Base-by-base conservation (phyloP, 2,888 invertebrate genomes). In the Galerucella pusilla region DNA sequence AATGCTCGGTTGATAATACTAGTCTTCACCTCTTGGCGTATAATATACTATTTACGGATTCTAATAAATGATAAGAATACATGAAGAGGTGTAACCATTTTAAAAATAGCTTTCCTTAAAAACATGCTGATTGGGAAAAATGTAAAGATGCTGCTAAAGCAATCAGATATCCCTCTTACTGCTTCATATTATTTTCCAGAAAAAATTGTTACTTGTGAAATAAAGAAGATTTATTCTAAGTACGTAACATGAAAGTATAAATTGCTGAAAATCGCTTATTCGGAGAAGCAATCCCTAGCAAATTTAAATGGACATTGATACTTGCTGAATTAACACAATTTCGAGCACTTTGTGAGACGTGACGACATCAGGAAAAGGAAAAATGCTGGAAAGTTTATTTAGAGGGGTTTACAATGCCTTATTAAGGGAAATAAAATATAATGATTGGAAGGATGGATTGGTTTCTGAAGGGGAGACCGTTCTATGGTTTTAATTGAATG, bases 241-340 rank as follows among this genome's bases (percentile, higher is more conserved):
- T 52, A 52, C 52, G 28, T 60, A 28, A 60, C 60, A 28, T 28
- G 28, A 60, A 60, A 4, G 60, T 20, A 60, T 60, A 60, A 25
- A 60, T 60, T 28, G 25, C 60, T 60, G 60, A 28, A 25, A 60
- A 25, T 60, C 59, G 59, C 68, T 68, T 57, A 57, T 68, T 42
- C 68, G 59, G n/a, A 42, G 35, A 45, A 54, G 59, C 11, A 16
- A 59, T 28, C 57, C 10, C 57, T 10, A 57, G 12, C 14, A 42
- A 68, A 57, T n/a, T 59, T 45, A 45, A 59, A 35, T 35, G 59
- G 68, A 68, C 59, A 59, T 12, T 57, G 52, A 52, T 46, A 52
- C 14, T 57, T 68, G 68, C 57, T 35, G 57, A 57, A 42, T 68
- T 28, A 59, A 16, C 68, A 42, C 16, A 57, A 57, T 52, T 59